phyloP scores from a whole-genome alignment of 1,140 invertebrate species.

The Chrysopa pallens region DNA sequence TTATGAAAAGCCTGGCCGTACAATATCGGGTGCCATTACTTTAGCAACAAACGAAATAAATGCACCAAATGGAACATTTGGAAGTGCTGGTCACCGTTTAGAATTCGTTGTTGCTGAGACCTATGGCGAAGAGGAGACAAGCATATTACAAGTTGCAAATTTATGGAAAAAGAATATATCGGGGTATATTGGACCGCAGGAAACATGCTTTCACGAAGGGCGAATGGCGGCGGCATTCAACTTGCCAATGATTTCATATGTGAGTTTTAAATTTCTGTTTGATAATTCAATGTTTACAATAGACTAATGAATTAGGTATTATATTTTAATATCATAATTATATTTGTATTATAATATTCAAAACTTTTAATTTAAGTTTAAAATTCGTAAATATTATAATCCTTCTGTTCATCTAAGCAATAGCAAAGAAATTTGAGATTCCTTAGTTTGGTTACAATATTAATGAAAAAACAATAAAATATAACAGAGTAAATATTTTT shows the following conservation, averaged over 20 bases:
- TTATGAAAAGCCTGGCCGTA: constrained; percentile 55
- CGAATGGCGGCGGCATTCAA: constrained; percentile 91
- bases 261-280: constrained; percentile 29
- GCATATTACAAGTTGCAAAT: constrained; percentile 67
- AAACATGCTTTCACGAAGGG: constrained; percentile 87
- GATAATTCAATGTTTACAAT: no score
- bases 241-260: constrained; percentile 69
- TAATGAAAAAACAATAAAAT: no score
- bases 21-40: constrained; percentile 67
- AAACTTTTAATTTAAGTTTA: no score
- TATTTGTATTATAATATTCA: no score
- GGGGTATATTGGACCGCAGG: constrained; percentile 86
- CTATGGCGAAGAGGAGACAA: constrained; percentile 71
- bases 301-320: no score
- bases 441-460: no score
- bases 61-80: constrained; percentile 28
- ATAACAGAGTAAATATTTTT: no score
- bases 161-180: constrained; percentile 75
- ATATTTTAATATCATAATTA: no score
- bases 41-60: constrained; percentile 60
- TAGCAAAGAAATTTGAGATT: no score
- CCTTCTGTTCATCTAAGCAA: no score
- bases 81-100: constrained; percentile 43
- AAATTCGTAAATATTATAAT: no score
- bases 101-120: constrained; percentile 80